Evolutionary conservation across 2,888 invertebrate genomes (phyloP), one percentile per base, ranked within the genome.

Genomic region (Epicampocera succincta): DNA sequence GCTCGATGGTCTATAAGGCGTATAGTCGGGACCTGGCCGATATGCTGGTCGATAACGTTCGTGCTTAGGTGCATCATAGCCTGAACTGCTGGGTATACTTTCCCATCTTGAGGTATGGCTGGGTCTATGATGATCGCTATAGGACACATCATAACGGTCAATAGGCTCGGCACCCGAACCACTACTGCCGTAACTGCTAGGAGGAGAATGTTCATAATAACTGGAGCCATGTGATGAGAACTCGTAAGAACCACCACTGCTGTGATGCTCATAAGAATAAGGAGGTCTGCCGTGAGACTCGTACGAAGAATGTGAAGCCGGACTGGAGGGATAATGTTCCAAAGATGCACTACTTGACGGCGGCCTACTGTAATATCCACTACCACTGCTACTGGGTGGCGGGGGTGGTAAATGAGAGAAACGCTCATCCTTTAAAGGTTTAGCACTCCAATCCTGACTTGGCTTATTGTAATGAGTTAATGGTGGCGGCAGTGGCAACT

Each of bases 141-240:
- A 86, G 3, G 81, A 69, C 11, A 79, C 85, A 78, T 91, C 91
- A 80, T 91, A 91, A 4, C 91, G 88, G 84, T 91, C 91, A 6
- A 90, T 85, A 6, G 89, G 72, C 8, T 85, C 88, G 0, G 87
- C 84, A 5, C 85, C 85, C 0, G 85, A 84, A 52, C 79, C 80
- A 25, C 87, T 87, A 65, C 87, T 87, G 0, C 88, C 90, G 73
- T 86, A 89, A 66, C 89, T 88, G 80, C 90, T 90, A 4, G 89
- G 89, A 4, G 89, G 87, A 1, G 87, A 86, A 63, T 90, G 89
- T 0, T 88, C 89, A 79, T 86, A 90, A 81, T 89, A 90, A 3
- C 87, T 85, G 0, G 87, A 85, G 3, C 87, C 86, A 84, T 91
- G 90, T 1, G 90, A 89, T 5, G 89, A 89, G 78, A 89, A 87